Conservation (phyloP, 2,113 vertebrate genomes). For the Procavia capensis region DNA sequence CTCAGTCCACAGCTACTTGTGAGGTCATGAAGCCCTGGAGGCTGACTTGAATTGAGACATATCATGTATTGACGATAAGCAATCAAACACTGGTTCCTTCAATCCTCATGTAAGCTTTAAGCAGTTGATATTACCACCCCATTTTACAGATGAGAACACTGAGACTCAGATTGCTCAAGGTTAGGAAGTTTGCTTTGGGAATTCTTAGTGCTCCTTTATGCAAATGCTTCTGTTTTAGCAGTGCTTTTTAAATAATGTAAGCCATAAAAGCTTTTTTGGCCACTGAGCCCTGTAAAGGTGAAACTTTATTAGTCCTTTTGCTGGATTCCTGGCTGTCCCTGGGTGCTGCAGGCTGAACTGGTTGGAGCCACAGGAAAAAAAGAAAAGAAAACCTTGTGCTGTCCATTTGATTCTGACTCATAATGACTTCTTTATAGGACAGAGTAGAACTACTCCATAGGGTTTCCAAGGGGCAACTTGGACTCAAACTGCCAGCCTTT, state of each 20-base stretch:
- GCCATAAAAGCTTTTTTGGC: neutral
- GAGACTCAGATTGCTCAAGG: neutral
- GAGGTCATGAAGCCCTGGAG: neutral
- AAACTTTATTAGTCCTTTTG: neutral
- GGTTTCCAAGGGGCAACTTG: too few species aligned
- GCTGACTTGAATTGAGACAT: neutral
- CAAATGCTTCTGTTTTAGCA: constrained; percentile 3
- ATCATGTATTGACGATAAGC: neutral
- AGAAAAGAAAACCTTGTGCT: too few species aligned
- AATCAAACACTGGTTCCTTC: neutral
- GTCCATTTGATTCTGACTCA: too few species aligned
- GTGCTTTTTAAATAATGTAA: neutral
- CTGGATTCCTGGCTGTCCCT: neutral
- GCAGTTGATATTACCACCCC: neutral
- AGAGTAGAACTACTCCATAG: too few species aligned
- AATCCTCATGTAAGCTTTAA: neutral
- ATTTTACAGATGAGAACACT: constrained; percentile 28
- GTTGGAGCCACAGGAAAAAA: neutral
- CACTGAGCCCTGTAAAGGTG: neutral
- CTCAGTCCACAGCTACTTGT: neutral
- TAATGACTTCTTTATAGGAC: too few species aligned
- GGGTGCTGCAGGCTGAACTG: neutral
- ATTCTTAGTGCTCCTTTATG: neutral
- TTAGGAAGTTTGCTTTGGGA: neutral
- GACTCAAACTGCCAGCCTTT: too few species aligned